phyloP scores from a whole-genome alignment of 2,888 invertebrate species.

The Hirtodrosophila cameraria region DNA sequence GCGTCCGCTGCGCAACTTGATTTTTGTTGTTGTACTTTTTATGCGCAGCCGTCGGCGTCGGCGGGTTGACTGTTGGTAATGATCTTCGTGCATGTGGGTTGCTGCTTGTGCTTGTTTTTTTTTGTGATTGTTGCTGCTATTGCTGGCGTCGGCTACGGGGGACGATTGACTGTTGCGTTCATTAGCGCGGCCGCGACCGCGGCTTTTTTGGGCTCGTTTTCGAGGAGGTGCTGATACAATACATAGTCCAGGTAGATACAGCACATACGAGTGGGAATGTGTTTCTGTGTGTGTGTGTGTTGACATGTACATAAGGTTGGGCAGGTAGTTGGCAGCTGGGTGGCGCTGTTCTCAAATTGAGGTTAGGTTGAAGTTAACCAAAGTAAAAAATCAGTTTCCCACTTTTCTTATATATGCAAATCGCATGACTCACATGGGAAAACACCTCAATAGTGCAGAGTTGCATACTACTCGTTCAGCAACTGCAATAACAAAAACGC shows the following conservation, averaged over 20 bases:
- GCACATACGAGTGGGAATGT: constrained; percentile 5
- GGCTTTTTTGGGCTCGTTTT: constrained; percentile 63
- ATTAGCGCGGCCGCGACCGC: constrained; percentile 71
- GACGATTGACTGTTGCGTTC: constrained; percentile 75
- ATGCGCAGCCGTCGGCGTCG: constrained; percentile 47
- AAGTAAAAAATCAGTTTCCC: constrained; percentile 17
- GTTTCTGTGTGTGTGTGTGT: neutral
- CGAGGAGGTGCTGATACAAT: constrained; percentile 67
- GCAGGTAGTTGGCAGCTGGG: constrained; percentile 63
- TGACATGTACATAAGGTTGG: constrained; percentile 52
- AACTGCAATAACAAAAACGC: constrained; percentile 16
- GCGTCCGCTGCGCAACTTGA: constrained; percentile 69
- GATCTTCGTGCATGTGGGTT: constrained; percentile 76
- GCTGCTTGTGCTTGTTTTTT: constrained; percentile 50
- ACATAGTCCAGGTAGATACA: constrained; percentile 70
- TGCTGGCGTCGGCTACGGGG: constrained; percentile 49
- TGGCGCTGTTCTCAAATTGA: constrained; percentile 43
- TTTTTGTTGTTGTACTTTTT: constrained; percentile 62
- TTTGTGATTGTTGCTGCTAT: constrained; percentile 24
- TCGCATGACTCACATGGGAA: constrained; percentile 71
- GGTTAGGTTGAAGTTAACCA: constrained; percentile 37
- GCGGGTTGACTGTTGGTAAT: constrained; percentile 70
- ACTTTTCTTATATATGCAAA: constrained; percentile 45
- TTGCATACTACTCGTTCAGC: constrained; percentile 21
- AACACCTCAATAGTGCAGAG: constrained; percentile 56